Base-by-base conservation (phyloP, 2,113 vertebrate species). In the Centrocercus urophasianus region DNA sequence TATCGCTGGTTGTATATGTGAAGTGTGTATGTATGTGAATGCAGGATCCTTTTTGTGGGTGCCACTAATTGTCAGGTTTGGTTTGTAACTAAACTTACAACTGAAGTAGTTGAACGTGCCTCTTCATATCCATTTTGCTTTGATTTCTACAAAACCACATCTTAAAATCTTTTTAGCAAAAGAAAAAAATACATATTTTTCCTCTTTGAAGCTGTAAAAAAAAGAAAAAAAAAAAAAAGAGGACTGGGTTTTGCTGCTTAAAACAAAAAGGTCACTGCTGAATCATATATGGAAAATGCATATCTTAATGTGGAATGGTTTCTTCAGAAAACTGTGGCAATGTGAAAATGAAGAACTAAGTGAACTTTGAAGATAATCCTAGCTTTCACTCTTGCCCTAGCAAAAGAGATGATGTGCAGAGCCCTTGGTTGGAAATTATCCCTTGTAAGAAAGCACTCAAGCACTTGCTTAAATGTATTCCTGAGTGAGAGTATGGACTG, bases 381-480 rank as follows among this genome's bases (percentile, higher is more conserved):
- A 59, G 59, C 40, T 79, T 94, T 88, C 50, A 40, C 52, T 86
- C 84, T 93, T 94, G 47, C 42, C 47, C 59, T 86, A 64, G 81
- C 17, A 54, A 71, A 80, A 76, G 59, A 79, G 22, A 43, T 86
- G 67, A 64, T 91, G 38, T 86, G 27, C 57, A 85, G 67, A 54
- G 30, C 27, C 72, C 52, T 42, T 69, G 22, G 57, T 22, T 89
- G 38, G 64, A 88, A 86, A 83, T 83, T 77, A 75, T 43, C 47
- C 8, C 56, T 66, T 90, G 75, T 85, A 82, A 50, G 61, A 92
- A 93, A 90, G 57, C 61, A 66, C 65, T 71, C 45, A 87, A 78
- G 78, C 74, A 72, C 69, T 72, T 76, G 73, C 36, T 89, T 84
- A 87, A 94, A 77, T 69, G 47, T 61, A 27, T 77, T 84, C 19